Percentiles rank a stretch among this genome's conserved stretches.
Evolutionary conservation across 2,113 vertebrate genomes (phyloP).

Genomic region (Amia ocellicauda): DNA sequence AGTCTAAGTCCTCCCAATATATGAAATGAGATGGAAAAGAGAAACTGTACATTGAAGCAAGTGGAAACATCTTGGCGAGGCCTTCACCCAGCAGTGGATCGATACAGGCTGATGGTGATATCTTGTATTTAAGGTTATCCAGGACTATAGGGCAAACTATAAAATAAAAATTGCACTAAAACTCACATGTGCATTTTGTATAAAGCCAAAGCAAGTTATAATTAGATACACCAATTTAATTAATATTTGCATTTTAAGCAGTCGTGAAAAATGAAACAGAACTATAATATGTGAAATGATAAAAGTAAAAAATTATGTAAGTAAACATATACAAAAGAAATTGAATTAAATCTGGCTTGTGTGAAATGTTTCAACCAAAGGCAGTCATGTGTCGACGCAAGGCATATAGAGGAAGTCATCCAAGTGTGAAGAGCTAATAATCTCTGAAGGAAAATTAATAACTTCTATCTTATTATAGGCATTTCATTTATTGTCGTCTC

Average conservation of each 20-base stretch:
- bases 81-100: too few species aligned
- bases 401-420: constrained; percentile 16
- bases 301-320: too few species aligned
- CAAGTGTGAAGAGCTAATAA: constrained; percentile 25
- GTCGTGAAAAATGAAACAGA: neutral
- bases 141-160: constrained; percentile 20
- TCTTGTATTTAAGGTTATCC: constrained; percentile 22
- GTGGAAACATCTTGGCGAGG: too few species aligned
- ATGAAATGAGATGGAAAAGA: too few species aligned
- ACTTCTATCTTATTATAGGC: constrained; percentile 2
- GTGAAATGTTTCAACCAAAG: constrained; percentile 33
- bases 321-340: neutral
- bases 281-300: too few species aligned
- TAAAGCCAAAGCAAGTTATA: neutral
- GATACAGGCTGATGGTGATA: too few species aligned
- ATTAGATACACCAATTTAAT: too few species aligned
- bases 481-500: neutral
- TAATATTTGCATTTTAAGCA: neutral
- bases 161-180: neutral
- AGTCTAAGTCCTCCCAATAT: too few species aligned
- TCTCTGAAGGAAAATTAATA: constrained; percentile 26
- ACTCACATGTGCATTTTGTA: too few species aligned
- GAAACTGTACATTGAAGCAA: too few species aligned
- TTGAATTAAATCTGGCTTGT: constrained; percentile 38
- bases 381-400: constrained; percentile 7